Percentiles rank a stretch among this genome's conserved stretches.
These are phyloP conservation scores for Cephus pygmeus DNA, from an alignment of 2,888 invertebrate species.

Conservation along the genomic window DNA sequence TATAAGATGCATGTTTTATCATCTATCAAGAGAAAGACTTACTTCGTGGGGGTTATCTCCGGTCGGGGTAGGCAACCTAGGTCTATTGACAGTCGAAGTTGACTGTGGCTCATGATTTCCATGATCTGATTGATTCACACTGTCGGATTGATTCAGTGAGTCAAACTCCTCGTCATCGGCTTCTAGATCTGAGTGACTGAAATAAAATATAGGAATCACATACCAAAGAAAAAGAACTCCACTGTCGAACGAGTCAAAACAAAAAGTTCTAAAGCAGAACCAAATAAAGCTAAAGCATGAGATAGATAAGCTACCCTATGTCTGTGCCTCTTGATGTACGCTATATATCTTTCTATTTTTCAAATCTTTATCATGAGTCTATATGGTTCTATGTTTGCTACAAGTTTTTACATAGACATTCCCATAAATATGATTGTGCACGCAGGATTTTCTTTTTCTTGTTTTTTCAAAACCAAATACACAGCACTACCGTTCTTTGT, in stretches of 20 bases:
- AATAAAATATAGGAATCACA: slow-evolving; percentile 29
- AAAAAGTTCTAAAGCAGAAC: neutral
- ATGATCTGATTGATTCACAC: slow-evolving; percentile 55
- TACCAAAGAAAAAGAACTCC: neutral
- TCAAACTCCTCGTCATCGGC: slow-evolving; percentile 70
- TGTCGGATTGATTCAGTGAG: slow-evolving; percentile 69
- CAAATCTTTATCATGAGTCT: neutral
- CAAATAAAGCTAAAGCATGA: neutral
- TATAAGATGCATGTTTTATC: neutral
- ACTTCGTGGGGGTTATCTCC: slow-evolving; percentile 64
- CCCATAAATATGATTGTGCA: neutral
- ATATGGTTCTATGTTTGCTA: neutral
- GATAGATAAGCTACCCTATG: neutral
- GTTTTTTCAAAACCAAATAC: neutral
- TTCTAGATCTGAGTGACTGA: slow-evolving; percentile 71
- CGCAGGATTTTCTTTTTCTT: neutral
- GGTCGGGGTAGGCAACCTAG: slow-evolving; percentile 61
- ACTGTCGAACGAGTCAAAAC: neutral
- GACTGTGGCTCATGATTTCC: slow-evolving; percentile 52
- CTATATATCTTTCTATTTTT: neutral
- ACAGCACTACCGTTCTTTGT: slow-evolving; percentile 48
- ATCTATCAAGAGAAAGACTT: slow-evolving; percentile 11
- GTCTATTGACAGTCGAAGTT: slow-evolving; percentile 46
- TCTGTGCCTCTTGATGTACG: neutral
- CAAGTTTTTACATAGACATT: neutral